Percentiles rank a stretch among this genome's conserved stretches.
Evolutionary conservation across 2,888 invertebrate genomes (phyloP).

Genomic region (Cephus rjabovi): DNA sequence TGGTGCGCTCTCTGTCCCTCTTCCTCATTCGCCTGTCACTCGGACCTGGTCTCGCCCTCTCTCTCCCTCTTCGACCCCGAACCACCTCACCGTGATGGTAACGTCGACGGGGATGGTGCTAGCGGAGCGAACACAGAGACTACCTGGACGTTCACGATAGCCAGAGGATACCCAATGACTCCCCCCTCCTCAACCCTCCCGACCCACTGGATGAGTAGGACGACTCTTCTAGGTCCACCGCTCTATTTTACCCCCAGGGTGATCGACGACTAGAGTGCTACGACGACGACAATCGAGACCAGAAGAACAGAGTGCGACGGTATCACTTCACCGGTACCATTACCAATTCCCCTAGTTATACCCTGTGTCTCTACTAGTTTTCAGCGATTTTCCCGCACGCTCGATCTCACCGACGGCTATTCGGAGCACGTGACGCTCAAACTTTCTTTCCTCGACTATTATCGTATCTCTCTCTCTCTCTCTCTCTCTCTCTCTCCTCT

Average conservation of each 20-base stretch:
- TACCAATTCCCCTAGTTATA: neutral
- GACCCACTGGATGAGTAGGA: neutral
- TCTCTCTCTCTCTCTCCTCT: too few species aligned
- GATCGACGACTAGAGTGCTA: neutral
- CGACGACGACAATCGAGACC: neutral
- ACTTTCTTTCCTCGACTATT: neutral
- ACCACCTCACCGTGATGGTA: neutral
- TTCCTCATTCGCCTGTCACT: constrained; percentile 3
- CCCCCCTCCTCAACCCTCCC: neutral
- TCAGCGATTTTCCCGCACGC: neutral
- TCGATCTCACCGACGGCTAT: neutral
- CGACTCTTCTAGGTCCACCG: neutral
- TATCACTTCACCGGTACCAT: neutral
- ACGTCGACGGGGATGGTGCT: neutral
- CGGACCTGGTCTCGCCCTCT: neutral
- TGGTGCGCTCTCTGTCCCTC: neutral
- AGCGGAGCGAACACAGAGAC: neutral
- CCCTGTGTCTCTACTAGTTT: neutral
- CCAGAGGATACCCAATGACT: neutral
- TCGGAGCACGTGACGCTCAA: neutral
- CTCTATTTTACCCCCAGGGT: neutral
- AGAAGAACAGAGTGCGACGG: neutral
- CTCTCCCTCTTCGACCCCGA: constrained; percentile 14
- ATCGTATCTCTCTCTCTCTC: neutral
- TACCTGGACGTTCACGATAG: neutral